Evolutionary conservation across 2,797 vertebrate species (phyloP).

Genomic region (Intellagama lesueurii): DNA sequence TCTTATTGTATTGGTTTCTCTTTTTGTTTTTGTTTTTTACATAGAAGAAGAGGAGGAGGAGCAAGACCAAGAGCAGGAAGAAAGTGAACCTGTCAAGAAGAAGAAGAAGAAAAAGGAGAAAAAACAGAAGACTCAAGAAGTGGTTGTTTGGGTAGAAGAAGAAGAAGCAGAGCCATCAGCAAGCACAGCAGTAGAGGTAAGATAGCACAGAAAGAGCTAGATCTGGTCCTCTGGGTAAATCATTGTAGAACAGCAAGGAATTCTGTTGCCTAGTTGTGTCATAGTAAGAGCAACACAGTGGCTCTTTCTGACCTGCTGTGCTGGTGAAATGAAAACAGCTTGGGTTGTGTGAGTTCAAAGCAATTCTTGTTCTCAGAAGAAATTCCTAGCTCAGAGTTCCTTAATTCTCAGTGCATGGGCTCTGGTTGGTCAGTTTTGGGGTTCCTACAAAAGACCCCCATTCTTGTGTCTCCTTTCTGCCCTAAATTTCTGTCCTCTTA

Average conservation of each 20-base stretch:
- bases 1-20: too few relatives aligned
- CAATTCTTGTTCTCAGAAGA: background rate
- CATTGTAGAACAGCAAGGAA: background rate
- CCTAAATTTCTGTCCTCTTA: background rate
- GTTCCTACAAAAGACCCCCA: background rate
- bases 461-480: background rate
- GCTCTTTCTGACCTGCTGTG: background rate
- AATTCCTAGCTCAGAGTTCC: background rate
- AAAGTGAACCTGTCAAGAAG: slow-evolving; percentile 73
- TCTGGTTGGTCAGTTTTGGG: background rate
- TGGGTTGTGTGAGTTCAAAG: background rate
- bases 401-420: background rate
- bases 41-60: slow-evolving; percentile 57
- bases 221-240: background rate
- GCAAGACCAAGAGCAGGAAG: slow-evolving; percentile 59
- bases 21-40: background rate
- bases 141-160: slow-evolving; percentile 40
- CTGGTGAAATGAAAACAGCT: background rate
- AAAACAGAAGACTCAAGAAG: slow-evolving; percentile 67
- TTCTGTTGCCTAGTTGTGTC: background rate
- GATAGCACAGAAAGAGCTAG: slow-evolving; percentile 13
- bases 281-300: background rate
- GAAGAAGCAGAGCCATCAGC: slow-evolving; percentile 62
- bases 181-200: slow-evolving; percentile 72
- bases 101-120: slow-evolving; percentile 83